Evolutionary conservation across 2,888 invertebrate genomes (phyloP).

Genomic region (Dasysyrphus albostriatus): DNA sequence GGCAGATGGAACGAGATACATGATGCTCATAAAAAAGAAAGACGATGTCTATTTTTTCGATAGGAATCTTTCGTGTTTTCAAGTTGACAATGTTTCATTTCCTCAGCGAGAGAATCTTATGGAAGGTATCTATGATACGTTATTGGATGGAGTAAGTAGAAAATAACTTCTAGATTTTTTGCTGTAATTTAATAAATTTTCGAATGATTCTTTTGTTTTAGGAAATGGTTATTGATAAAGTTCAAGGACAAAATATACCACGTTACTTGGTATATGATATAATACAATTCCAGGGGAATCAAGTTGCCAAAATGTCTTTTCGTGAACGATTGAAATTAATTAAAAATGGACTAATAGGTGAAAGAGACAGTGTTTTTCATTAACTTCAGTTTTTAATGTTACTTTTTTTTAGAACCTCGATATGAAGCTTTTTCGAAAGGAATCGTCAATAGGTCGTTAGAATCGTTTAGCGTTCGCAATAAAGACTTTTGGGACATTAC

Average conservation of each 20-base stretch:
- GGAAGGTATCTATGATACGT: conserved; percentile 90
- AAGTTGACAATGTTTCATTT: conserved; percentile 92
- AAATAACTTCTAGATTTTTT: neutral
- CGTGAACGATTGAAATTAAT: conserved; percentile 91
- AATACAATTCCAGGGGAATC: conserved; percentile 91
- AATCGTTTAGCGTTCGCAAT: conserved; percentile 95
- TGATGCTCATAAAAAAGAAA: conserved; percentile 96
- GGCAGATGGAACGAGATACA: conserved; percentile 98
- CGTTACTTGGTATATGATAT: conserved; percentile 98
- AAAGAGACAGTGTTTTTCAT: neutral
- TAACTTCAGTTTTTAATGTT: conserved; percentile 10
- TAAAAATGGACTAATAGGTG: conserved; percentile 88
- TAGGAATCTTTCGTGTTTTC: conserved; percentile 96
- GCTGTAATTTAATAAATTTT: neutral
- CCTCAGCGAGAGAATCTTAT: conserved; percentile 89
- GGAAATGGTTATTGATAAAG: conserved; percentile 98
- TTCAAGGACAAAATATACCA: conserved; percentile 89
- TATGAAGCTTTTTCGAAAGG: conserved; percentile 91
- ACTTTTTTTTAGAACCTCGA: conserved; percentile 84
- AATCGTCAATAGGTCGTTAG: conserved; percentile 89
- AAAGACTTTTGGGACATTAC: conserved; percentile 96
- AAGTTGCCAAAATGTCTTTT: conserved; percentile 91
- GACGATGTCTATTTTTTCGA: conserved; percentile 96
- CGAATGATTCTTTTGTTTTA: conserved; percentile 80
- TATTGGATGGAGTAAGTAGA: conserved; percentile 94